phyloP scores from a whole-genome alignment of 2,888 invertebrate species.

The Xestia rhomboidea region DNA sequence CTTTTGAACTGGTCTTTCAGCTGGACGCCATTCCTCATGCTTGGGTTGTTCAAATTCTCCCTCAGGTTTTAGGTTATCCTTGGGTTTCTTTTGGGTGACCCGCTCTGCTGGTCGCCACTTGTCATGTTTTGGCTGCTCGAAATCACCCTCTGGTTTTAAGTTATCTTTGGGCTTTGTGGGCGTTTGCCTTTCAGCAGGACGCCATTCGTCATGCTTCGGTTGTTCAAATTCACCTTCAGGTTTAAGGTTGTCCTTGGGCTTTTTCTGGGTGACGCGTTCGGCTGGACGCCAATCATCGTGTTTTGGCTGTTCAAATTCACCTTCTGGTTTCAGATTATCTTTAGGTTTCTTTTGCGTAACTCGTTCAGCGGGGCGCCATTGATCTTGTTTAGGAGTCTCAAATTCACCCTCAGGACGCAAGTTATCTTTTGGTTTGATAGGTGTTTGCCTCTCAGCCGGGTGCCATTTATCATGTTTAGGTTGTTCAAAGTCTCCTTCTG shows the following conservation, averaged over 20 bases:
- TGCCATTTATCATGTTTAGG: too few relatives aligned
- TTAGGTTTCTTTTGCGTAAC: conserved; percentile 74
- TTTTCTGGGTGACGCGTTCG: conserved; percentile 63
- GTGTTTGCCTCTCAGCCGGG: too few relatives aligned
- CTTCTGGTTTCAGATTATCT: conserved; percentile 90
- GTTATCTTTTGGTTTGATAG: conserved; percentile 77
- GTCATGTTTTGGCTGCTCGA: conserved; percentile 79
- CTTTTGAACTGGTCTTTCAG: conserved; percentile 33
- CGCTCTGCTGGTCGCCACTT: conserved; percentile 80
- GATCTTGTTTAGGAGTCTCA: conserved; percentile 75
- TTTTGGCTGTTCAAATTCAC: conserved; percentile 78
- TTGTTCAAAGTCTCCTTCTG: too few relatives aligned
- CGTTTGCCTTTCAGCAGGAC: conserved; percentile 76
- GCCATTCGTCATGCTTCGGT: conserved; percentile 78
- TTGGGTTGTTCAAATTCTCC: conserved; percentile 48
- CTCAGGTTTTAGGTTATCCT: conserved; percentile 42
- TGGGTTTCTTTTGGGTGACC: conserved; percentile 31
- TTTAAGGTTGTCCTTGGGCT: conserved; percentile 85
- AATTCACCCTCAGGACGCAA: conserved; percentile 76
- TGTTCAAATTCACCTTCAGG: conserved; percentile 77
- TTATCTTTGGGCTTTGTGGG: conserved; percentile 75
- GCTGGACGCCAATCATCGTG: conserved; percentile 52
- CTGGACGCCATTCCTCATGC: conserved; percentile 45
- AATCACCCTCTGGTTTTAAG: conserved; percentile 82
- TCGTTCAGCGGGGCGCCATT: conserved; percentile 77